These are phyloP conservation scores for Solenopsis invicta DNA, from an alignment of 1,140 invertebrate species.

Conservation along the genomic window DNA sequence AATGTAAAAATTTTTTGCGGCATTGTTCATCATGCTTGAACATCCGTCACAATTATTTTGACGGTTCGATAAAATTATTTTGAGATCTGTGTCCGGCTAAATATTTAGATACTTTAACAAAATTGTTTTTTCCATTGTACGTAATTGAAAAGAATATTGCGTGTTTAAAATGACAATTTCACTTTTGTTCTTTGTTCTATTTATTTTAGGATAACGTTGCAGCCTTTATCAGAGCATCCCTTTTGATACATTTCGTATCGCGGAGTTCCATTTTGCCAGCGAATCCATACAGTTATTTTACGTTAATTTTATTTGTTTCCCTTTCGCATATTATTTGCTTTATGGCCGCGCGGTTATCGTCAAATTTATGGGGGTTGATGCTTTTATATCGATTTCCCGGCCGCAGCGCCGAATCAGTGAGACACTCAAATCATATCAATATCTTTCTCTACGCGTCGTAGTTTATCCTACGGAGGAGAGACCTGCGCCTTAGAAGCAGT, in stretches of 20 bases:
- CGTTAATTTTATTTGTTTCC: conserved; percentile 44
- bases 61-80: too few relatives aligned
- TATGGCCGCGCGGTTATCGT: conserved; percentile 19
- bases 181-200: not conserved
- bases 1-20: too few relatives aligned
- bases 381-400: conserved; percentile 42
- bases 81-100: too few relatives aligned
- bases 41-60: too few relatives aligned
- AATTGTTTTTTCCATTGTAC: too few relatives aligned
- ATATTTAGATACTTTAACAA: too few relatives aligned
- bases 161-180: not conserved
- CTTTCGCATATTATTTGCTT: conserved; percentile 24
- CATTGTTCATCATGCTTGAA: too few relatives aligned
- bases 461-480: conserved; percentile 32
- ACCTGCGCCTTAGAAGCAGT: conserved; percentile 50
- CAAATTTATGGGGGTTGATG: conserved; percentile 35
- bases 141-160: not conserved
- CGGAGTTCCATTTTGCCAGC: not conserved
- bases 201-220: conserved; percentile 5
- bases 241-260: not conserved
- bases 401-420: conserved; percentile 26
- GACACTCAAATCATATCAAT: conserved; percentile 58
- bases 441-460: conserved; percentile 30
- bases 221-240: not conserved
- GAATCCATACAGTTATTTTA: conserved; percentile 37